phyloP scores from a whole-genome alignment of 2,888 invertebrate species.

The Tachina fera region DNA sequence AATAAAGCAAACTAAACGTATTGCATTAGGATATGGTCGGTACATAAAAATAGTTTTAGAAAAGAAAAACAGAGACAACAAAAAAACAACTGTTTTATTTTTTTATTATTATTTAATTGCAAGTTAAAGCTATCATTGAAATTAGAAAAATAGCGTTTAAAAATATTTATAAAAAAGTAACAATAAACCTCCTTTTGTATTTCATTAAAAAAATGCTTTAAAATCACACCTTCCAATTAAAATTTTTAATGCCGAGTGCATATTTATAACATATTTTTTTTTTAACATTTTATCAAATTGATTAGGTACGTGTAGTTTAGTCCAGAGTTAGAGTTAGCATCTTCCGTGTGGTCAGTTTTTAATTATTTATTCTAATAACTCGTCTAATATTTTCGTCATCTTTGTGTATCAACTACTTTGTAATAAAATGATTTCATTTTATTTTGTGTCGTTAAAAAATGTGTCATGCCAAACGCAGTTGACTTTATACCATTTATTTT shows the following conservation, averaged over 20 bases:
- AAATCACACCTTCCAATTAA: constrained; percentile 18
- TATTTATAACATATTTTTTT: constrained; percentile 9
- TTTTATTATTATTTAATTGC: constrained; percentile 32
- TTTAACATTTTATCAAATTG: neutral
- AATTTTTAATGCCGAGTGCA: neutral
- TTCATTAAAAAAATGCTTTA: constrained; percentile 48
- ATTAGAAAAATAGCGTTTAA: neutral
- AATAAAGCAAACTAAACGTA: neutral
- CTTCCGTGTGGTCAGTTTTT: neutral
- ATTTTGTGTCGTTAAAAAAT: constrained; percentile 9
- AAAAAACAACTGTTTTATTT: constrained; percentile 28
- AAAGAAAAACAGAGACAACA: constrained; percentile 30
- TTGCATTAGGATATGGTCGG: constrained; percentile 10
- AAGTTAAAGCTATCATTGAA: constrained; percentile 44
- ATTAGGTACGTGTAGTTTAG: neutral
- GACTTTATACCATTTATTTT: neutral
- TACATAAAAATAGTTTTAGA: constrained; percentile 55
- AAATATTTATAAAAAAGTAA: constrained; percentile 28
- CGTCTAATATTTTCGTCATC: neutral
- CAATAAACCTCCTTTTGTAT: constrained; percentile 57
- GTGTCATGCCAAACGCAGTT: neutral
- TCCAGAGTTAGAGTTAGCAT: neutral
- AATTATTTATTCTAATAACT: neutral
- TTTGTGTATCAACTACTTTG: neutral
- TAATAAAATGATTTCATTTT: neutral